Conservation (phyloP, 2,797 vertebrate genomes). For the Leptoclinus maculatus region DNA sequence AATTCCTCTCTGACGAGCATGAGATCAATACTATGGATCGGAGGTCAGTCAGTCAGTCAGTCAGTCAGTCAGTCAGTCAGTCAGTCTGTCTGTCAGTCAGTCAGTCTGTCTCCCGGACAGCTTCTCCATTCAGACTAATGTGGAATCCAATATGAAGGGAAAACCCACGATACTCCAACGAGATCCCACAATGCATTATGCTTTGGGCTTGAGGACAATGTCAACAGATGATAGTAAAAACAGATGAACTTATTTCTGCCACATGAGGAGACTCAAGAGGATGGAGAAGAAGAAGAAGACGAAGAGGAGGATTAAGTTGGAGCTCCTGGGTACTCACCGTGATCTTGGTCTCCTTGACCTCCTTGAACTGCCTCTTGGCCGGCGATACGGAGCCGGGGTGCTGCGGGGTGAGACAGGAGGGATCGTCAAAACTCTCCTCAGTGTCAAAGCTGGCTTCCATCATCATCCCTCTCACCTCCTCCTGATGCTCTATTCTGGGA, state of each 20-base stretch:
- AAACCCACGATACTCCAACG: slow-evolving; percentile 16
- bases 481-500: slow-evolving; percentile 69
- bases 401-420: slow-evolving; percentile 89
- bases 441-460: slow-evolving; percentile 88
- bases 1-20: slow-evolving; percentile 1
- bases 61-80: too few species aligned
- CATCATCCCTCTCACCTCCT: slow-evolving; percentile 73
- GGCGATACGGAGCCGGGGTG: slow-evolving; percentile 91
- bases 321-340: slow-evolving; percentile 85
- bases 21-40: slow-evolving; percentile 20
- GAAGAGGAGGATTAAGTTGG: slow-evolving; percentile 10
- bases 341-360: slow-evolving; percentile 91
- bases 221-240: slow-evolving; percentile 42
- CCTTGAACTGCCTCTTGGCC: slow-evolving; percentile 89
- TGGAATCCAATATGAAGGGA: slow-evolving; percentile 24
- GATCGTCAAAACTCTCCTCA: slow-evolving; percentile 91
- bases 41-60: neutral
- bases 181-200: slow-evolving; percentile 24
- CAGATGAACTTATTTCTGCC: slow-evolving; percentile 1
- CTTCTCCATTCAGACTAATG: slow-evolving; percentile 43
- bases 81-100: neutral
- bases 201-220: slow-evolving; percentile 7
- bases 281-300: neutral
- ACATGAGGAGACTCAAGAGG: neutral
- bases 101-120: slow-evolving; percentile 19